These are phyloP conservation scores for Diadema setosum DNA, from an alignment of 35 echinoderm and acorn worm species.

Conservation along the genomic window DNA sequence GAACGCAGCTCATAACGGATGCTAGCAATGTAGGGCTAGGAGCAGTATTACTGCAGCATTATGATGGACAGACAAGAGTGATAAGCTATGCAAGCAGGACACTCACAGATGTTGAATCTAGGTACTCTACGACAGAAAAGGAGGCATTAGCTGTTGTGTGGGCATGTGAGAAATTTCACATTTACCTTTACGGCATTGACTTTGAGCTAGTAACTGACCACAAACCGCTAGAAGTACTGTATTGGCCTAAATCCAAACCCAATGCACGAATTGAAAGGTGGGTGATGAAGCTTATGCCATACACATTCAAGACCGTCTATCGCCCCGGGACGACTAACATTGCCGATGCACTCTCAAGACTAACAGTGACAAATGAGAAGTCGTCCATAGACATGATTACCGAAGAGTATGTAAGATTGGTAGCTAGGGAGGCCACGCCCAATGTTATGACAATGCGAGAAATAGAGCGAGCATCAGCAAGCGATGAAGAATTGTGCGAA, in stretches of 20 bases:
- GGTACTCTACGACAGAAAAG: slow-evolving; percentile 66
- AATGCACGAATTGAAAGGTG: slow-evolving; percentile 68
- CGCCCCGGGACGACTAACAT: slow-evolving; percentile 34
- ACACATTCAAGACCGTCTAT: slow-evolving; percentile 27
- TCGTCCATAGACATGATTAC: not conserved
- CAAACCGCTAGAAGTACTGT: slow-evolving; percentile 70
- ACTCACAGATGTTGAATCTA: slow-evolving; percentile 33
- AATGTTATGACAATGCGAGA: not conserved
- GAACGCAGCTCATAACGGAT: slow-evolving; percentile 47
- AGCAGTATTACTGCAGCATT: slow-evolving; percentile 30
- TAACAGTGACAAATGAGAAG: not conserved
- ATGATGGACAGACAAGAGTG: slow-evolving; percentile 41
- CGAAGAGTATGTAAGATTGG: not conserved
- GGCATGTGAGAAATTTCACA: slow-evolving; percentile 63
- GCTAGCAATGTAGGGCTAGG: slow-evolving; percentile 50
- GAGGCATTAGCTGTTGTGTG: slow-evolving; percentile 63
- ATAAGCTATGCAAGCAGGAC: slow-evolving; percentile 51
- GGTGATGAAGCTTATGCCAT: slow-evolving; percentile 55
- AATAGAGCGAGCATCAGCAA: not conserved
- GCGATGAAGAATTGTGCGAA: not conserved
- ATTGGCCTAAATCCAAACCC: slow-evolving; percentile 9
- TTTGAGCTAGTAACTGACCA: slow-evolving; percentile 65
- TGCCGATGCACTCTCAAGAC: slow-evolving; percentile 38
- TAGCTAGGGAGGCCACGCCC: not conserved
- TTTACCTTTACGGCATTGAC: slow-evolving; percentile 60